Base-by-base conservation (phyloP, 1,140 invertebrate genomes). In the Drosophila paulistorum region DNA sequence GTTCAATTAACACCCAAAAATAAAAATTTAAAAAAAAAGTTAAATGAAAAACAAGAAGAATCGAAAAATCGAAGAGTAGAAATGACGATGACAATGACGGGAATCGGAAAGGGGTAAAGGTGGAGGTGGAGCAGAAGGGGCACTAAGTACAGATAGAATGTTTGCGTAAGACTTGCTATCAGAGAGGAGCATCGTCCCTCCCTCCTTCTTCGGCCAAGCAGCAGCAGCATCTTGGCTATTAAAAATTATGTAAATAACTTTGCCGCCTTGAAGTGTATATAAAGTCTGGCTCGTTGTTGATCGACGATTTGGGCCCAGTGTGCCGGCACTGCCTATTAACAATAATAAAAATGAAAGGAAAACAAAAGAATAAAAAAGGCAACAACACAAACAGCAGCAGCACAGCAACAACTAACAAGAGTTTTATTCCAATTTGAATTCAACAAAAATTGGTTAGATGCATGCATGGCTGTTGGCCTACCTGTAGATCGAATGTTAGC, bases 221-320 rank as follows among this genome's bases (percentile, higher is more conserved):
- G 41, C 35, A 41, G 17, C 58, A 61, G 59, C 41, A 37, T 26
- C 60, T 62, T 41, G 66, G 83, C 83, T 87, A 87, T 87, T 87
- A 87, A 87, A 83, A 87, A 83, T 83, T 87, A 87, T 87, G 84
- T 87, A 87, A 87, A 87, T 89, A 89, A 59, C 45, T 51, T 51
- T 23, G 20, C 72, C 74, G 57, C 48, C 6, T 33, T 48, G 66
- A 55, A 68, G 55, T 63, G 60, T 11, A 51, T 51, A 79, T 86
- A 83, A 86, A 87, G 80, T 87, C 84, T 80, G 74, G 77, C 81
- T 89, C 84, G 89, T 90, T 89, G 84, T 89, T 89, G 84, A 89
- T 89, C 85, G 70, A 37, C 51, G 45, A 23, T 51, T 30, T 51
- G 45, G 45, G 45, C 33, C 37, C 65, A 66, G 13, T 39, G 37